Conservation (phyloP, 1,140 invertebrate genomes). For the Zaprionus lachaisei region DNA sequence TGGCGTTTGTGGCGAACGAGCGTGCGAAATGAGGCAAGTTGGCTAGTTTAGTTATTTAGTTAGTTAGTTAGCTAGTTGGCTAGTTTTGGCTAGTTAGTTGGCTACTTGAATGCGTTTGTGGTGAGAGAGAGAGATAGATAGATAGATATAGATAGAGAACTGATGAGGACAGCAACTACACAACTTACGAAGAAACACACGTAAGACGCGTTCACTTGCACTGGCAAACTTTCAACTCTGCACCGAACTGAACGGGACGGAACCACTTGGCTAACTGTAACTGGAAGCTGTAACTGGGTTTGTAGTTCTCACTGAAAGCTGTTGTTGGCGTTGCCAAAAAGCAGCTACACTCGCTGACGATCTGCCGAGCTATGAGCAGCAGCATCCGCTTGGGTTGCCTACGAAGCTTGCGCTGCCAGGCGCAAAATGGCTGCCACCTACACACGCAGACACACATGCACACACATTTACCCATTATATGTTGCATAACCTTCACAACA, state of each 20-base stretch:
- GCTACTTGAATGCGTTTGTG: background rate
- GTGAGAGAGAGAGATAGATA: conserved; percentile 18
- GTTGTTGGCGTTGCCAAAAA: conserved; percentile 32
- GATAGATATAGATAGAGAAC: background rate
- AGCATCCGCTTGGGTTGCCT: conserved; percentile 66
- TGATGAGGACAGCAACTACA: conserved; percentile 29
- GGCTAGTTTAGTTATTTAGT: conserved; percentile 12
- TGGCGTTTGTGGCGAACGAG: conserved; percentile 52
- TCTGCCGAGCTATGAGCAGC: conserved; percentile 82
- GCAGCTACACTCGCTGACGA: conserved; percentile 84
- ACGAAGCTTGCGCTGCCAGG: conserved; percentile 69
- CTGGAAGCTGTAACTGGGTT: conserved; percentile 1
- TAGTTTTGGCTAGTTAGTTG: conserved; percentile 11
- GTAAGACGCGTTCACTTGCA: conserved; percentile 18
- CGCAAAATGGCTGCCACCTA: conserved; percentile 71
- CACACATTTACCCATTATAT: conserved; percentile 4
- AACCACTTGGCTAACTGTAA: conserved; percentile 38
- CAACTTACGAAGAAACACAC: conserved; percentile 43
- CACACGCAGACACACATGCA: conserved; percentile 29
- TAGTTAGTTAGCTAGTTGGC: conserved; percentile 20
- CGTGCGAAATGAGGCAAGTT: conserved; percentile 51
- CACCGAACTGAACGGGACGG: conserved; percentile 51
- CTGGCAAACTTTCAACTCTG: conserved; percentile 15
- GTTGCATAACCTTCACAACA: conserved; percentile 79
- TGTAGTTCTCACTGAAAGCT: conserved; percentile 7